A percentile compares a stretch with the other conserved stretches of the same genome.
These are phyloP conservation scores for Rhizomys pruinosus DNA, from an alignment of 2,113 vertebrate species.

Conservation along the genomic window DNA sequence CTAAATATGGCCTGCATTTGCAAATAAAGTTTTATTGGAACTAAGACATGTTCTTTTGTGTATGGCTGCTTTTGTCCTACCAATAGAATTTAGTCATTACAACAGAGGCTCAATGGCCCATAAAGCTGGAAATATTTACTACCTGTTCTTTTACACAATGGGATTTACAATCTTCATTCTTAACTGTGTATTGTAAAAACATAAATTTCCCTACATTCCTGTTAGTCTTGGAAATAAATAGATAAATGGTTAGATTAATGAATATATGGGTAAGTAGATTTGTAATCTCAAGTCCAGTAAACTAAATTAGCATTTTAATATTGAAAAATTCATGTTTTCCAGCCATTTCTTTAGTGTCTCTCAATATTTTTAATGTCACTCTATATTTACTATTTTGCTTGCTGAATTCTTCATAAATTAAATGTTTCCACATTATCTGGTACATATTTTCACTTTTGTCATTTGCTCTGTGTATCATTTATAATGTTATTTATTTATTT, in stretches of 20 bases:
- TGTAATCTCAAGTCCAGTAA: not conserved
- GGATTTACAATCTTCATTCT: not conserved
- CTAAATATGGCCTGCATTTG: not conserved
- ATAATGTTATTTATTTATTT: too few species aligned
- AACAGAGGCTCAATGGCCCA: not conserved
- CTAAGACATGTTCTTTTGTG: not conserved
- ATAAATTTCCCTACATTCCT: not conserved
- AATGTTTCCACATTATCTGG: constrained; percentile 7
- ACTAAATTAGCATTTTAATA: constrained; percentile 1
- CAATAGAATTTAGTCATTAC: not conserved
- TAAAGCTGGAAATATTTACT: not conserved
- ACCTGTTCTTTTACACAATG: not conserved
- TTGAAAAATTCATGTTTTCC: not conserved
- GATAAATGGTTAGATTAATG: not conserved
- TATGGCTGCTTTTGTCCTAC: not conserved
- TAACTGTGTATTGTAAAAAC: not conserved
- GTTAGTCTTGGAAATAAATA: not conserved
- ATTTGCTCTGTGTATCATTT: not conserved
- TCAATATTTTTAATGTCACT: not conserved
- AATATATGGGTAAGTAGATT: too few species aligned
- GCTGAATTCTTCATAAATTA: constrained; percentile 14
- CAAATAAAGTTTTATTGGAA: not conserved
- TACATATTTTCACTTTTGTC: not conserved
- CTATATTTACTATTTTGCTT: not conserved
- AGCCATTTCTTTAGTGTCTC: not conserved